Percentiles rank a stretch among this genome's conserved stretches.
Conservation (phyloP, 1,140 invertebrate genomes). For the Arctopsyche grandis region DNA sequence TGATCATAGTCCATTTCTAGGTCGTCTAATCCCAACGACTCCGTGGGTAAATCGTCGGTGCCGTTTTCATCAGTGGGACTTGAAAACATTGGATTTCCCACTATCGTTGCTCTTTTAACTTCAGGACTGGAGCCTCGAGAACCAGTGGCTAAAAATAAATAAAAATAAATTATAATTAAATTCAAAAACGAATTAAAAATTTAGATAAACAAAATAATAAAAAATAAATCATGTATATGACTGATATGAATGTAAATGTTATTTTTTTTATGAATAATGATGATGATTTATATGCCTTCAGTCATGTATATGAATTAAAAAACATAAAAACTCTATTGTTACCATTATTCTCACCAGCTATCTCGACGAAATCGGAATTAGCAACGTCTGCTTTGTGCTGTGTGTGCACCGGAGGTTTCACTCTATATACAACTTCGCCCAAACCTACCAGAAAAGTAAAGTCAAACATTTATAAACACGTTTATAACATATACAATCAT, state of each 20-base stretch:
- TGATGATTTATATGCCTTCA: background rate
- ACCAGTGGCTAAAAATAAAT: conserved; percentile 41
- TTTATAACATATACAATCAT: background rate
- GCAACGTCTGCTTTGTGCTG: conserved; percentile 30
- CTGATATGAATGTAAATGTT: background rate
- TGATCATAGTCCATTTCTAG: conserved; percentile 96
- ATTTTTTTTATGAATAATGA: background rate
- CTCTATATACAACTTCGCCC: conserved; percentile 51
- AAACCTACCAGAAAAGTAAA: conserved; percentile 44
- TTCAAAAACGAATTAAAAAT: background rate
- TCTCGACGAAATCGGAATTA: conserved; percentile 51
- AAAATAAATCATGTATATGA: background rate
- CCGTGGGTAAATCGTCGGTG: conserved; percentile 58
- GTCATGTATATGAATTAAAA: background rate
- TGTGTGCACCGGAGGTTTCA: conserved; percentile 37
- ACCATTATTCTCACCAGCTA: conserved; percentile 53
- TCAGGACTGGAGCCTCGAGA: conserved; percentile 68
- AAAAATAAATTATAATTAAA: background rate
- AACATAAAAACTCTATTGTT: conserved; percentile 44
- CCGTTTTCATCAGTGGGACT: conserved; percentile 58
- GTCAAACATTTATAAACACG: background rate
- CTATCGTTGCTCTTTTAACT: conserved; percentile 83
- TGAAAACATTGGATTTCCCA: conserved; percentile 88
- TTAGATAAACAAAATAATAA: background rate
- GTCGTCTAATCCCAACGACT: conserved; percentile 77